Conservation (phyloP, 2,888 invertebrate species). For the Sturmia bella region DNA sequence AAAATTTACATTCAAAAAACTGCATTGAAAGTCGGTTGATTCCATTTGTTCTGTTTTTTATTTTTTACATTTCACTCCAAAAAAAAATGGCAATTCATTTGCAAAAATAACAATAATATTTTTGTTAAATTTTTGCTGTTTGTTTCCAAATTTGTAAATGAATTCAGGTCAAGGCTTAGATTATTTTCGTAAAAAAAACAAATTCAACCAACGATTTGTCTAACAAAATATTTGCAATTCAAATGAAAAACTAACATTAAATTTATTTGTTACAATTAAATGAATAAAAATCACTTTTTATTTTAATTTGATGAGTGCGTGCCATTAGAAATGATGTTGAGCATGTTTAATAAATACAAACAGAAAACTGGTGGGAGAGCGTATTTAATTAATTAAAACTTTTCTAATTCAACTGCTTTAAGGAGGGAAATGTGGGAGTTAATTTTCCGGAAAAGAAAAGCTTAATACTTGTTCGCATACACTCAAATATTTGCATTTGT, state of each 20-base stretch:
- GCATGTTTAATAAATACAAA: too few relatives aligned
- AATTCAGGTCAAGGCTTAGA: constrained; percentile 45
- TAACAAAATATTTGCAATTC: constrained; percentile 43
- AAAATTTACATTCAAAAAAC: too few relatives aligned
- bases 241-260: constrained; percentile 44
- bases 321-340: not conserved
- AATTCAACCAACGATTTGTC: constrained; percentile 23
- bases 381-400: too few relatives aligned
- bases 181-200: constrained; percentile 38
- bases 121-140: not conserved
- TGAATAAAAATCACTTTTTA: constrained; percentile 42
- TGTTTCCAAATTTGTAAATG: constrained; percentile 8
- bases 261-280: constrained; percentile 34
- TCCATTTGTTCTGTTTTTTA: too few relatives aligned
- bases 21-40: too few relatives aligned
- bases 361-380: too few relatives aligned
- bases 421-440: too few relatives aligned
- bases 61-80: not conserved
- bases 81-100: not conserved
- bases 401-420: too few relatives aligned
- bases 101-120: constrained; percentile 1
- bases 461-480: too few relatives aligned
- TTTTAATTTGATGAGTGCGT: constrained; percentile 18
- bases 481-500: too few relatives aligned
- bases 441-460: too few relatives aligned